These are phyloP conservation scores for Cancer borealis DNA, from an alignment of 2,888 invertebrate genomes.

Conservation along the genomic window DNA sequence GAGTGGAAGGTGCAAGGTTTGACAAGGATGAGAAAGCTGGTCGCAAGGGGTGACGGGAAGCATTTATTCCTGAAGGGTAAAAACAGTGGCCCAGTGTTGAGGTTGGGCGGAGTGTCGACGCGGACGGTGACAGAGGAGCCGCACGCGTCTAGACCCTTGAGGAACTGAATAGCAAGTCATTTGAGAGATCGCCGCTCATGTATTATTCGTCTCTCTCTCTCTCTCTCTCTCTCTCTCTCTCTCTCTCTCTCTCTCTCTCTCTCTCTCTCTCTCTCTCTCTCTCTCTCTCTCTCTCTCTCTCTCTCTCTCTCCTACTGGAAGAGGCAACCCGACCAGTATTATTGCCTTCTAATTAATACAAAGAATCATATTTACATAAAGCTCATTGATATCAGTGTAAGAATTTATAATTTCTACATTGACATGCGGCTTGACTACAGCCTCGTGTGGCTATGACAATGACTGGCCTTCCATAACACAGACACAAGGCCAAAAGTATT, in stretches of 20 bases:
- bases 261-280: too few relatives aligned
- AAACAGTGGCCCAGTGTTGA: not conserved
- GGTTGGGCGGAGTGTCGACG: not conserved
- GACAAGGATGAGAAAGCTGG: conserved; percentile 31
- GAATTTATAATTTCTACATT: not conserved
- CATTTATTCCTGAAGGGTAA: not conserved
- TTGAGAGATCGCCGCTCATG: not conserved
- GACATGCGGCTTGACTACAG: not conserved
- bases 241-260: not conserved
- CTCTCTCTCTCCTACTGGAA: not conserved
- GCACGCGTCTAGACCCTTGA: not conserved
- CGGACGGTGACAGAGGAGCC: not conserved
- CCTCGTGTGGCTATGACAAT: not conserved
- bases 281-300: conserved; percentile 14
- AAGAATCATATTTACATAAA: not conserved
- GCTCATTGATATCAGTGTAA: not conserved
- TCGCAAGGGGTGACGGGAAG: conserved; percentile 6
- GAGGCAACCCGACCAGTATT: not conserved
- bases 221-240: too few relatives aligned
- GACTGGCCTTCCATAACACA: not conserved
- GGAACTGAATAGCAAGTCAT: not conserved
- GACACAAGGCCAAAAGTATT: not conserved
- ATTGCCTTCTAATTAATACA: not conserved
- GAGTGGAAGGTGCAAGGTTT: not conserved
- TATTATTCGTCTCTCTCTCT: not conserved